A percentile compares a stretch with the other conserved stretches of the same genome.
Conservation (phyloP, 2,888 invertebrate species). For the Calameuta pallipes region DNA sequence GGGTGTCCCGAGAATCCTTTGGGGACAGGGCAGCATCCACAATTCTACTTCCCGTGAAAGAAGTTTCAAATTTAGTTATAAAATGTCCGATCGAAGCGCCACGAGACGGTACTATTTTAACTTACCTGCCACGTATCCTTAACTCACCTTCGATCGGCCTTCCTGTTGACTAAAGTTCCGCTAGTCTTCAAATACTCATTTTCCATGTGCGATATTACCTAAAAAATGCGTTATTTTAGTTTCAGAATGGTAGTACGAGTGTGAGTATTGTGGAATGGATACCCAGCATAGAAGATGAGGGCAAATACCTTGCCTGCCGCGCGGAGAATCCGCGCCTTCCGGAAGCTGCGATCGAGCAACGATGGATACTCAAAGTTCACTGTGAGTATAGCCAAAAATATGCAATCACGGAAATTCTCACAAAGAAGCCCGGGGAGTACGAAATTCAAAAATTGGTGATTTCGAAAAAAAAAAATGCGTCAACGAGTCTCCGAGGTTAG, state of each 20-base stretch:
- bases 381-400: constrained; percentile 75
- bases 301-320: constrained; percentile 88
- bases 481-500: background rate
- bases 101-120: no score
- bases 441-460: background rate
- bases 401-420: background rate
- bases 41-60: no score
- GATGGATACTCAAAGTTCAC: constrained; percentile 88
- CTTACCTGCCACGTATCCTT: no score
- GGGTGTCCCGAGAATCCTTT: no score
- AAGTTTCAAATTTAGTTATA: no score
- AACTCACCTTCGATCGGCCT: no score
- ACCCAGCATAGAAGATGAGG: constrained; percentile 88
- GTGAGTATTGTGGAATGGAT: constrained; percentile 84
- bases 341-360: constrained; percentile 87
- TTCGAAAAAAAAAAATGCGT: background rate
- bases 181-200: no score
- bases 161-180: no score
- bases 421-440: background rate
- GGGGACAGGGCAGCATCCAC: no score
- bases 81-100: no score
- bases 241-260: constrained; percentile 82
- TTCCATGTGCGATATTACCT: background rate
- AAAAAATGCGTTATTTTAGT: constrained; percentile 66
- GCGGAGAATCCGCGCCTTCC: constrained; percentile 89